Base-by-base conservation (phyloP, 2,888 invertebrate species). In the Anagyrus pseudococci region DNA sequence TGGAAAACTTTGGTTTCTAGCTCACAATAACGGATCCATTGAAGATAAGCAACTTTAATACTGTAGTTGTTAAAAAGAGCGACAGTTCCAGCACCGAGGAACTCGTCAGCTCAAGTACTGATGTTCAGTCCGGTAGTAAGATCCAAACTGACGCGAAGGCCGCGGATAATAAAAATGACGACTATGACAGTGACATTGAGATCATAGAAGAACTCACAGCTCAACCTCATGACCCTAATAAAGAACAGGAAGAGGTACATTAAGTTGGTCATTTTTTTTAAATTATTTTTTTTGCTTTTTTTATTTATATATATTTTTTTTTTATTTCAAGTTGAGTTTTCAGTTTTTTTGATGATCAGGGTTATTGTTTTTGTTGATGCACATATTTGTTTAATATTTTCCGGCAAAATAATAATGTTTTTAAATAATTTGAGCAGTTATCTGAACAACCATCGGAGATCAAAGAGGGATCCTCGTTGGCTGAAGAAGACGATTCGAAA, bases 141-240 rank as follows among this genome's bases (percentile, higher is more conserved):
- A 4, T 6, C 2, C 23, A 25, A 15, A 6, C 17, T 0, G 26
- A 49, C 7, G 15, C 40, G 15, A 48, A 43, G 20, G 1, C 17
- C 0, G 23, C 10, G 4, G 58, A 54, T n/a, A 40, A 20, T 40
- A 41, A 37, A 23, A 23, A 1, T 3, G 22, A 41, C 4, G 71
- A 70, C 4, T 73, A 74, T 0, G 80, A 80, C 37, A 80, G 80
- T 53, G 80, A 80, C 33, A 73, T 79, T 19, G 80, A 80, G 52
- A 79, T 80, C 13, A 64, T 73, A 22, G 71, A 68, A 49, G 68
- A 71, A 40, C 74, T 33, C 69, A 70, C 43, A 55, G 54, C 15
- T 29, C 33, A 44, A n/a, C 25, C 44, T 1, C 25, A 1, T 4
- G 47, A 52, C 23, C 20, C 10, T 17, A 6, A 20, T 26, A 25